These are phyloP conservation scores for Tetranychus piercei DNA, from an alignment of 2,888 invertebrate species.

Conservation along the genomic window DNA sequence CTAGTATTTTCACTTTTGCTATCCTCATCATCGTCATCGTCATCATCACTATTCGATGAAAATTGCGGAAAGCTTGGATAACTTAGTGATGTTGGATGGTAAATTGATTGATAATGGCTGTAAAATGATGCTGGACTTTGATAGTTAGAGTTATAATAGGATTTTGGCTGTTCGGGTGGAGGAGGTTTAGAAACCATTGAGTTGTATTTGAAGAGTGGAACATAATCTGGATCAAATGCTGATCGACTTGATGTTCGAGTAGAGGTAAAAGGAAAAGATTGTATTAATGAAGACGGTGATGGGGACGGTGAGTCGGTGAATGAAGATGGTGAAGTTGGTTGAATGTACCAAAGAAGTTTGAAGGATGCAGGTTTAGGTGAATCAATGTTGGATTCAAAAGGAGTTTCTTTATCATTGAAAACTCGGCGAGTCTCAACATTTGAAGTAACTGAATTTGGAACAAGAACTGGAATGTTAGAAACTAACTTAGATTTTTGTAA, in stretches of 20 bases:
- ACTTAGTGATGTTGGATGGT: background rate
- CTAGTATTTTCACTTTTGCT: background rate
- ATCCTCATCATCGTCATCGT: background rate
- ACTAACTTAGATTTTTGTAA: background rate
- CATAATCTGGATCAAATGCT: background rate
- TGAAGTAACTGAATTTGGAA: background rate
- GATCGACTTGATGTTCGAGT: background rate
- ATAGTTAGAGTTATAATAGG: background rate
- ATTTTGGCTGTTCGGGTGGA: background rate
- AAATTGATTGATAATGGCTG: background rate
- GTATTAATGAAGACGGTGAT: background rate
- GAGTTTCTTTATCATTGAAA: background rate
- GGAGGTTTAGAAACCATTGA: background rate
- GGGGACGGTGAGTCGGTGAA: background rate
- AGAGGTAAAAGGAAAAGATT: too few species aligned
- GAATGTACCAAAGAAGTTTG: background rate
- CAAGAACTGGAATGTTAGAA: background rate
- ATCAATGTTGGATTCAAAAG: background rate
- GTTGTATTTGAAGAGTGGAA: background rate
- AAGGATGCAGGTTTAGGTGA: background rate
- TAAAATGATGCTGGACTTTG: background rate
- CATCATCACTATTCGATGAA: background rate
- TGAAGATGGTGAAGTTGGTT: background rate
- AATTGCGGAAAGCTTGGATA: background rate
- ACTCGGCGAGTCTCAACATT: background rate